Percentiles rank a stretch among this genome's conserved stretches.
phyloP scores from a whole-genome alignment of 2,113 vertebrate genomes.

The Pagrus major region DNA sequence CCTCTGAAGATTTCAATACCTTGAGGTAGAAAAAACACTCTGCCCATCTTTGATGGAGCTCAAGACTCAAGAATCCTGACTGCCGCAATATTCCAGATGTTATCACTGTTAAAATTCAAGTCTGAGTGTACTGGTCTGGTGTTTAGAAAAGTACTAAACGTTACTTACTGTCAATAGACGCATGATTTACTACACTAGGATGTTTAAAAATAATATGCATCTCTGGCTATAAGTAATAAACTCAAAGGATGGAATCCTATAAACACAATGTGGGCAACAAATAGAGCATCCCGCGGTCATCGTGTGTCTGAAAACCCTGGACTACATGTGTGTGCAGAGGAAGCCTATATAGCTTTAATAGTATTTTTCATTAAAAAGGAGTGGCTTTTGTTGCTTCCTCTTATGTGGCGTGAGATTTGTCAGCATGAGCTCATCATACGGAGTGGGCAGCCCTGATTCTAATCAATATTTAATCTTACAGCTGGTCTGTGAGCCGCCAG shows the following conservation, averaged over 20 bases:
- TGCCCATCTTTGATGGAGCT: background rate
- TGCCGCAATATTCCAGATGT: background rate
- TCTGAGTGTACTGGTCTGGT: too few species aligned
- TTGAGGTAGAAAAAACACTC: background rate
- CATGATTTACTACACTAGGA: background rate
- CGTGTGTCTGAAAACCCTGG: background rate
- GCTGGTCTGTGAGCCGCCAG: background rate
- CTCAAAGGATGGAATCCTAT: background rate
- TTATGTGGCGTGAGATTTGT: background rate
- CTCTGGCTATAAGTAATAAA: background rate
- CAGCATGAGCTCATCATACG: background rate
- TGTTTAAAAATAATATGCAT: background rate
- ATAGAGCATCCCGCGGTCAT: background rate
- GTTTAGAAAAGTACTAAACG: background rate
- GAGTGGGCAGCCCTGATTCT: background rate
- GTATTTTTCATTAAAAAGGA: background rate
- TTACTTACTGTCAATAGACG: background rate
- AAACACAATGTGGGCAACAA: background rate
- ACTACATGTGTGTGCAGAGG: background rate
- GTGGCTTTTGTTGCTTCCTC: background rate
- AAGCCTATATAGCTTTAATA: background rate
- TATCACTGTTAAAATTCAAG: background rate
- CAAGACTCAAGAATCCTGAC: background rate
- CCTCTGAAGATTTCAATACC: background rate
- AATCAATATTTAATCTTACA: conserved; percentile 8